Conservation (phyloP, 2,113 vertebrate species). For the Sinocyclocheilus grahami region DNA sequence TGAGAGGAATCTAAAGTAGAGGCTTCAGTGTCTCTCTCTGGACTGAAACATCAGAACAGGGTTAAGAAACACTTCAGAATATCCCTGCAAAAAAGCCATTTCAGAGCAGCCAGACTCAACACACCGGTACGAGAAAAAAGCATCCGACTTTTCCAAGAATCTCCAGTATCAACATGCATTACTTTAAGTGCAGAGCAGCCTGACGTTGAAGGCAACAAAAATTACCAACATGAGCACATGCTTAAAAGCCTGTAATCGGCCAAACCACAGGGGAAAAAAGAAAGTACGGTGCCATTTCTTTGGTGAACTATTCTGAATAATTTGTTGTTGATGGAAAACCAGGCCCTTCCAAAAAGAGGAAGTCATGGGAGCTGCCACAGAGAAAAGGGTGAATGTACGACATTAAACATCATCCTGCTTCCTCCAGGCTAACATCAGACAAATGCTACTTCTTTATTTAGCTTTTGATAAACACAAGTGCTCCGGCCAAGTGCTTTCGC, state of each 20-base stretch:
- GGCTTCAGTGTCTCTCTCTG: neutral
- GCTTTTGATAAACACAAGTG: constrained; percentile 42
- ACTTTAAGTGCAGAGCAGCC: constrained; percentile 5
- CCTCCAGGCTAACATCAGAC: constrained; percentile 20
- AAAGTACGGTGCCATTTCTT: neutral
- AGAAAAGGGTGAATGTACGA: neutral
- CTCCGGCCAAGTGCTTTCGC: constrained; percentile 1
- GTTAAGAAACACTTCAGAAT: neutral
- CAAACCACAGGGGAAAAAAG: constrained; percentile 8
- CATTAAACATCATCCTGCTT: constrained; percentile 17
- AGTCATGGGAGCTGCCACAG: neutral
- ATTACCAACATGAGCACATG: neutral
- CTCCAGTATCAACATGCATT: constrained; percentile 7
- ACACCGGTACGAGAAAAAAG: neutral
- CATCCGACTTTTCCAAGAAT: constrained; percentile 1
- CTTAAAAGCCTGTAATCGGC: constrained; percentile 13
- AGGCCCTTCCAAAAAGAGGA: neutral
- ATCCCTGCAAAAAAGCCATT: neutral
- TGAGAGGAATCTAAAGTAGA: neutral
- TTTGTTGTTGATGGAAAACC: neutral
- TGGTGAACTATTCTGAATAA: neutral
- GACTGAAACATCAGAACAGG: neutral
- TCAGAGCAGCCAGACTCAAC: constrained; percentile 20
- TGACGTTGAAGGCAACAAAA: neutral
- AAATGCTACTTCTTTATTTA: constrained; percentile 43